Conservation (phyloP, 2,113 vertebrate species). For the Nothoprocta perdicaria region DNA sequence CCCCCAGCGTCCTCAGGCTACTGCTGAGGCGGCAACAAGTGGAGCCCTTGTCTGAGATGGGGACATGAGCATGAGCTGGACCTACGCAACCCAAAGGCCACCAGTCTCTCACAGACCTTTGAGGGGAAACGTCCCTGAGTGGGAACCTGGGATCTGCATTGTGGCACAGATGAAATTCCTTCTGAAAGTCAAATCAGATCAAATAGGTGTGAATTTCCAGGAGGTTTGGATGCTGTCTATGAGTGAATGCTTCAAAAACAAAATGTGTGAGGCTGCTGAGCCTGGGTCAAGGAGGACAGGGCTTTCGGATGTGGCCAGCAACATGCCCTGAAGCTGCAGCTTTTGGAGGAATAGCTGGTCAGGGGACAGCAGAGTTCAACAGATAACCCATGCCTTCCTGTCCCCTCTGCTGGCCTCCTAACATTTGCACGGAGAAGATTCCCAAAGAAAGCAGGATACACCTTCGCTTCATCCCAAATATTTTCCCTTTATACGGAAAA, state of each 20-base stretch:
- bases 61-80: not conserved
- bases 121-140: not conserved
- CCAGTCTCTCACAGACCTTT: not conserved
- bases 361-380: not conserved
- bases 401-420: not conserved
- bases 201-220: not conserved
- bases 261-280: rapidly evolving
- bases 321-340: not conserved
- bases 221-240: not conserved
- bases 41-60: not conserved
- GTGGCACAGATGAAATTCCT: not conserved
- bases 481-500: not conserved
- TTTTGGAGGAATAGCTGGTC: not conserved
- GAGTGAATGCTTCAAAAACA: not conserved
- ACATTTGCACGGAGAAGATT: not conserved
- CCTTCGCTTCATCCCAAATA: not conserved
- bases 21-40: not conserved
- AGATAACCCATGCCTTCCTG: not conserved
- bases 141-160: not conserved
- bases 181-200: not conserved
- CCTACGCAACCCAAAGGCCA: rapidly evolving
- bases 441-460: not conserved
- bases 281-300: rapidly evolving
- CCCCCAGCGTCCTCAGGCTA: not conserved
- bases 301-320: not conserved